Evolutionary conservation across 2,113 vertebrate species (phyloP), one percentile per base, ranked within the genome.

Genomic region (Sardina pilchardus): DNA sequence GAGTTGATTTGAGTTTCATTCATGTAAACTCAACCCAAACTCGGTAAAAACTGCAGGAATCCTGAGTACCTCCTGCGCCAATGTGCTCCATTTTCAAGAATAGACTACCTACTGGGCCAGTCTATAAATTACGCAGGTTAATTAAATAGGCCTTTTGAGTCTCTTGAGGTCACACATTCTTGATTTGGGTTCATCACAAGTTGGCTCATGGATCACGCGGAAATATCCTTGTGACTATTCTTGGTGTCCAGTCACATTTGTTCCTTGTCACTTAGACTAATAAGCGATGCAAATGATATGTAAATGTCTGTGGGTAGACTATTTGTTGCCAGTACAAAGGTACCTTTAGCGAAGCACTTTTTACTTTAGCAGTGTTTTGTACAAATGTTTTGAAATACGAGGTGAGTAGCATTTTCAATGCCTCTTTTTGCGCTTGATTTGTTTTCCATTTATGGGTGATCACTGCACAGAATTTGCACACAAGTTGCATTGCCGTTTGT

Each of bases 61-160:
- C 21, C 6, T 59, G 53, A 59, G 19, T 16, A 30, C 16, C 34
- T 78, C 30, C 3, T 36, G 30, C 71, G 12, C 12, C 26, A 36
- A n/a, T 78, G 30, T 78, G 71, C 71, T 78, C 71, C 34, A 78
- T 78, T 78, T 78, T 36, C 26, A 34, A 78, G 71, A 78, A 78
- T 78, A 78, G 71, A 34, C 26, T 34, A 34, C 67, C 67, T 75
- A 78, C 30, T 78, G 71, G 71, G 71, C 71, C 71, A 78, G 30
- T 78, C 71, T 78, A 36, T 78, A 78, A 78, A 78, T 34, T 78
- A 5, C 71, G 19, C 71, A 78, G 71, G 71, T 78, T 78, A 78
- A 78, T 78, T 78, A 78, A 34, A 78, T 14, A 17, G 26, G 71
- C 71, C 71, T 78, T 78, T 36, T 78, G 30, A 39, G 34, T 36